These are phyloP conservation scores for Callinectes sapidus DNA, from an alignment of 2,888 invertebrate genomes.

Conservation along the genomic window DNA sequence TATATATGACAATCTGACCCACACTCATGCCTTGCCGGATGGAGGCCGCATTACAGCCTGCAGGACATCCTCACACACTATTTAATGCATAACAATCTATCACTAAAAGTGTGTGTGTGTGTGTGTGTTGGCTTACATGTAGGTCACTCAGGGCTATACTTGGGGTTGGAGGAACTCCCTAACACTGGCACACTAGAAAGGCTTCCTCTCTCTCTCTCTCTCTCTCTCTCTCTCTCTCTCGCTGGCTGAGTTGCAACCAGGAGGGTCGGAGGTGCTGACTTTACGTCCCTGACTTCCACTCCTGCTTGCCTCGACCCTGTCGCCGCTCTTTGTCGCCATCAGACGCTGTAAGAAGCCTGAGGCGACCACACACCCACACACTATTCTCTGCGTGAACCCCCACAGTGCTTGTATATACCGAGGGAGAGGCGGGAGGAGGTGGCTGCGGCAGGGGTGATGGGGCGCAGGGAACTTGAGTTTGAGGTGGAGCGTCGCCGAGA, in stretches of 20 bases:
- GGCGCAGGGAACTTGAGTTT: constrained; percentile 52
- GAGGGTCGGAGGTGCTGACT: background rate
- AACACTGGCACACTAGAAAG: background rate
- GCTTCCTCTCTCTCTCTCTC: background rate
- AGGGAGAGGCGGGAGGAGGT: background rate
- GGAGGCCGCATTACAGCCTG: too few relatives aligned
- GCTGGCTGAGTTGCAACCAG: background rate
- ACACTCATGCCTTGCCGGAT: too few relatives aligned
- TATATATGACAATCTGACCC: too few relatives aligned
- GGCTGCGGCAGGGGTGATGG: constrained; percentile 48
- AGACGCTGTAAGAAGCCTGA: background rate
- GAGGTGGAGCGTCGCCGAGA: constrained; percentile 57
- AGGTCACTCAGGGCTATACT: background rate
- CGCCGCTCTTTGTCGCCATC: background rate
- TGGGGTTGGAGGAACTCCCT: background rate
- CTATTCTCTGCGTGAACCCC: background rate
- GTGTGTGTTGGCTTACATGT: background rate
- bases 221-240: too few relatives aligned
- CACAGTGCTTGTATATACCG: background rate
- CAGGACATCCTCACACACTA: too few relatives aligned
- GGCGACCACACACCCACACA: background rate
- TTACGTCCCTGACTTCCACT: background rate
- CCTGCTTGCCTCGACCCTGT: background rate
- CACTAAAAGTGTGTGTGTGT: constrained; percentile 2
- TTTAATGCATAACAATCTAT: too few relatives aligned